These are phyloP conservation scores for Nomada flava DNA, from an alignment of 2,888 invertebrate genomes.

Conservation along the genomic window DNA sequence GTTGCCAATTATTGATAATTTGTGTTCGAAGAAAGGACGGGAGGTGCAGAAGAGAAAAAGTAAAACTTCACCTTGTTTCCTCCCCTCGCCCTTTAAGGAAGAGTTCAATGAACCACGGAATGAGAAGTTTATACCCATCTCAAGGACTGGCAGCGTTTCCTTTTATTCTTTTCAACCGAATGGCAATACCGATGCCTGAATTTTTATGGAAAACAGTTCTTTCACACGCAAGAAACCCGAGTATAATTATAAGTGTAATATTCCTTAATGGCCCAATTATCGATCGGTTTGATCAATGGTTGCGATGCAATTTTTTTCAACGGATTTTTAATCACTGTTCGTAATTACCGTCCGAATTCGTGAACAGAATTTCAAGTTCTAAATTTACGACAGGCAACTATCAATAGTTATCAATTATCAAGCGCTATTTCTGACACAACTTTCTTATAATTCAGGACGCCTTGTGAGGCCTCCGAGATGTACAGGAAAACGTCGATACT, in stretches of 20 bases:
- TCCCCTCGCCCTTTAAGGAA: constrained; percentile 52
- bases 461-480: neutral
- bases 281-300: neutral
- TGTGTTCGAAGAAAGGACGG: constrained; percentile 17
- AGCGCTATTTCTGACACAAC: neutral
- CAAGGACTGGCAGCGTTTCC: constrained; percentile 62
- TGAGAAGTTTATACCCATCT: constrained; percentile 54
- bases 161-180: constrained; percentile 34
- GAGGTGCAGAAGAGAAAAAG: constrained; percentile 23
- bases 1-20: constrained; percentile 39
- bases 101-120: constrained; percentile 62
- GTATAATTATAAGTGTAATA: neutral
- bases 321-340: neutral
- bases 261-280: too few species aligned
- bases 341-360: neutral
- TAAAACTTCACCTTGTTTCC: constrained; percentile 38
- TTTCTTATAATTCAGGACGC: constrained; percentile 4
- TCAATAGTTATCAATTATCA: neutral
- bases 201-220: constrained; percentile 7
- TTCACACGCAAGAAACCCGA: neutral
- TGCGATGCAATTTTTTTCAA: neutral
- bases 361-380: neutral
- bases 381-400: neutral
- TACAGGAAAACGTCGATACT: neutral
- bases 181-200: neutral